Base-by-base conservation (phyloP, 2,797 vertebrate genomes). In the Thripadectes ignobilis region DNA sequence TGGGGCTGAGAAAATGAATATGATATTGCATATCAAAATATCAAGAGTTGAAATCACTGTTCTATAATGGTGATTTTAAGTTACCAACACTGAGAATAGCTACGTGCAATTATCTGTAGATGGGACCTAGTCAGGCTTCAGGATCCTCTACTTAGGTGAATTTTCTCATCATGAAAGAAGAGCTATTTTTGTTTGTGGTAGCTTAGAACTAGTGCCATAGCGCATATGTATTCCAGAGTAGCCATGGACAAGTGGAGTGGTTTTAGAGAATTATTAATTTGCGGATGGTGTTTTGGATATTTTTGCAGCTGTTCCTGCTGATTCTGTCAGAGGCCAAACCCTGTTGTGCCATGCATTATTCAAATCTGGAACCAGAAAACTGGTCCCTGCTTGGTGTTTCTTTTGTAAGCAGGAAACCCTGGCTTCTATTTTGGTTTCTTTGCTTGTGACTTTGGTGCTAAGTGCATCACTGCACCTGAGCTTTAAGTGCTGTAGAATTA, bases 251-350 rank as follows among this genome's bases (percentile, higher is more conserved):
- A 94, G 71, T 63, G 38, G 41, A 88, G 52, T 54, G 52, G 54
- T 94, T 92, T 91, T 75, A 87, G 67, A 73, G 55, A 92, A 87
- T 71, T 92, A 92, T 91, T 91, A 89, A 89, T 85, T 76, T 67
- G 18, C 27, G 92, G 58, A 82, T 69, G 95, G 30, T 92, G 46
- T 94, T 96, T 95, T 87, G 59, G 59, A 63, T 87, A 67, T 93
- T 92, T 73, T 76, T 92, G 80, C 78, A 89, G 71, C 81, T 93
- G 59, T 59, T 89, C 51, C 67, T 66, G 41, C 48, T 85, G 84
- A 51, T 89, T 84, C 58, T 78, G 34, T 63, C 67, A 85, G 74
- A 67, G 34, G 29, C 51, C 34, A 87, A 89, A 61, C 45, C 17
- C 24, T 82, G 45, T 45, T 68, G 49, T 34, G 46, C 34, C 39